Evolutionary conservation across 2,797 vertebrate species (phyloP).

Genomic region (Sebastes vulpes): DNA sequence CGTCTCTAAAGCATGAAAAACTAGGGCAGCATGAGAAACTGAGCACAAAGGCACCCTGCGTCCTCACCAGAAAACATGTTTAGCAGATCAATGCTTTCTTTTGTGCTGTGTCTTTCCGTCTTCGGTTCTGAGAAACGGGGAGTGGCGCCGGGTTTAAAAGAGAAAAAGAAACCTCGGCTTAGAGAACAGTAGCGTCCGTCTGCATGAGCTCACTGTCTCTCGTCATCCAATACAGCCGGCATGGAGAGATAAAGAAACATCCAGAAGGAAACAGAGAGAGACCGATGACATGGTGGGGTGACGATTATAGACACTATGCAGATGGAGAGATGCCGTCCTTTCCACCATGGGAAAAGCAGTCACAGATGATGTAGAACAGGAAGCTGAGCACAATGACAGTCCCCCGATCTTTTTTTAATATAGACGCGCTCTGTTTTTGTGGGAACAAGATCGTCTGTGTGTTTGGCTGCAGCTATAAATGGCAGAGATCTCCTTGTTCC

Average conservation of each 20-base stretch:
- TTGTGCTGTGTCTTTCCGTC: slow-evolving; percentile 43
- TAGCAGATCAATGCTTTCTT: slow-evolving; percentile 58
- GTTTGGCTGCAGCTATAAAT: slow-evolving; percentile 67
- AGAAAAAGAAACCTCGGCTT: slow-evolving; percentile 6
- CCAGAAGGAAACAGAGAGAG: not conserved
- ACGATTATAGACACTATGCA: slow-evolving; percentile 17
- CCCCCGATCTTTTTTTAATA: slow-evolving; percentile 74
- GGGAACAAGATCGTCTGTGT: slow-evolving; percentile 68
- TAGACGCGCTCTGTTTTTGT: slow-evolving; percentile 61
- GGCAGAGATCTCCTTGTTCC: slow-evolving; percentile 63
- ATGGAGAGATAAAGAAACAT: not conserved
- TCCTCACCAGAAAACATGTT: slow-evolving; percentile 43
- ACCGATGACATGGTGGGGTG: not conserved
- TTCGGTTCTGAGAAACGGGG: slow-evolving; percentile 51
- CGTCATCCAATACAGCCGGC: not conserved
- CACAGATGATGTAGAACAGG: slow-evolving; percentile 63
- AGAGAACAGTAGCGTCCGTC: not conserved
- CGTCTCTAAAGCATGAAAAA: slow-evolving; percentile 5
- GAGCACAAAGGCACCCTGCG: not conserved
- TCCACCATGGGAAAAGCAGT: slow-evolving; percentile 62
- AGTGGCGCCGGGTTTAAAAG: not conserved
- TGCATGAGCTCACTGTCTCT: slow-evolving; percentile 25
- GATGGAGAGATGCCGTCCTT: slow-evolving; percentile 17
- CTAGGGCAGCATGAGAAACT: slow-evolving; percentile 4
- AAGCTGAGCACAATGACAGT: slow-evolving; percentile 78